These are phyloP conservation scores for Pyrrhia umbra DNA, from an alignment of 2,888 invertebrate species.

Conservation along the genomic window DNA sequence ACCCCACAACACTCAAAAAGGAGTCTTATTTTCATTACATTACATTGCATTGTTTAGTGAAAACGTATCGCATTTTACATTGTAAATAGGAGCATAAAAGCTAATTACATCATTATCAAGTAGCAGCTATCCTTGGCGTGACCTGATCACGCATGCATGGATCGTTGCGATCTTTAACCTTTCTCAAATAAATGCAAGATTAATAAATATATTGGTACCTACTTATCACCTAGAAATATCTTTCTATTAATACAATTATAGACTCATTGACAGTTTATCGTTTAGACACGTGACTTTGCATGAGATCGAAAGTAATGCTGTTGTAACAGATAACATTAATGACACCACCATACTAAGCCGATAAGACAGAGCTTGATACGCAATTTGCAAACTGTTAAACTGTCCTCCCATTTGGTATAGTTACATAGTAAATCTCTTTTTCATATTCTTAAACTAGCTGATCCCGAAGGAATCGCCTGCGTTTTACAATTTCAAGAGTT, in stretches of 20 bases:
- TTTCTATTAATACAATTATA: constrained; percentile 1
- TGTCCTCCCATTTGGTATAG: no score
- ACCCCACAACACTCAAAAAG: no score
- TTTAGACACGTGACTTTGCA: constrained; percentile 15
- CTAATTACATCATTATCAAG: constrained; percentile 20
- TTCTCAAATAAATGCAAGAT: constrained; percentile 2
- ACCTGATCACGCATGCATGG: constrained; percentile 25
- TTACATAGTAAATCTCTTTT: no score
- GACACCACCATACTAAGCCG: no score
- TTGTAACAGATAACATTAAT: background rate
- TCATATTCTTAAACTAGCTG: no score
- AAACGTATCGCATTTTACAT: constrained; percentile 11
- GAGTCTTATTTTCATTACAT: constrained; percentile 23
- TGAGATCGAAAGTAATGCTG: background rate
- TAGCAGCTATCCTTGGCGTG: constrained; percentile 13
- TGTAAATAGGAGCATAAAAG: constrained; percentile 15
- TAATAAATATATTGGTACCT: background rate
- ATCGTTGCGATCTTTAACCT: constrained; percentile 29
- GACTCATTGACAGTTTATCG: background rate
- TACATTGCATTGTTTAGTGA: constrained; percentile 22
- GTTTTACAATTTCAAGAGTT: no score
- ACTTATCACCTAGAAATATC: background rate
- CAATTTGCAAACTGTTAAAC: no score
- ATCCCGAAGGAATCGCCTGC: no score
- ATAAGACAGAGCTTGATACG: no score